Evolutionary conservation across 1,140 invertebrate genomes (phyloP).

Genomic region (Holotrichia oblita): DNA sequence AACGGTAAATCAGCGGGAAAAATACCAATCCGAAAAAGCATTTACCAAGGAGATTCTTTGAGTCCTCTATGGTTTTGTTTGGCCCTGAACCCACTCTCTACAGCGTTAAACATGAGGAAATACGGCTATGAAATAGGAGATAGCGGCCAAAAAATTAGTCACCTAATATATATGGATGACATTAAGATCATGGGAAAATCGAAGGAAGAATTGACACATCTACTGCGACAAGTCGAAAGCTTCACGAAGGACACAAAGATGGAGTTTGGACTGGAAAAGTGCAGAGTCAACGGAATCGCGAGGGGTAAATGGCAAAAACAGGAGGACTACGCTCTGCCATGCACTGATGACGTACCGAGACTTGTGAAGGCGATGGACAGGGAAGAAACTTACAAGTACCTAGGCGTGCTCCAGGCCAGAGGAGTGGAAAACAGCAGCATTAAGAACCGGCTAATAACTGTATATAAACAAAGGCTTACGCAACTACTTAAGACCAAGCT

Average conservation of each 20-base stretch:
- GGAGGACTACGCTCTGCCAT: background rate
- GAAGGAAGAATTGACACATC: background rate
- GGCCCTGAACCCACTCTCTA: slow-evolving; percentile 29
- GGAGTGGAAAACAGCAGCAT: background rate
- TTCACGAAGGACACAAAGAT: slow-evolving; percentile 23
- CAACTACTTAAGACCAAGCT: no score
- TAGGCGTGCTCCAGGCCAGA: background rate
- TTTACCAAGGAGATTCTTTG: slow-evolving; percentile 14
- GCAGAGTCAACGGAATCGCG: background rate
- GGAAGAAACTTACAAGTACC: slow-evolving; percentile 28
- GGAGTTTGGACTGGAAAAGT: slow-evolving; percentile 27
- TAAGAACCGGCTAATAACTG: background rate
- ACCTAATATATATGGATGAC: slow-evolving; percentile 4
- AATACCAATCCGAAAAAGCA: background rate
- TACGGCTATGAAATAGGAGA: background rate
- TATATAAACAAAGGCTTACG: background rate
- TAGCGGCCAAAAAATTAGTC: background rate
- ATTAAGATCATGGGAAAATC: background rate
- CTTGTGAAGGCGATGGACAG: background rate
- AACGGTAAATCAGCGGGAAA: background rate
- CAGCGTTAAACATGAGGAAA: background rate
- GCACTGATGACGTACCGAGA: background rate
- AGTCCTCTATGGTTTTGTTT: slow-evolving; percentile 28
- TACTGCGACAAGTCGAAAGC: background rate
- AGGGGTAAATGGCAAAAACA: slow-evolving; percentile 7